Evolutionary conservation across 2,113 vertebrate species (phyloP), one percentile per base, ranked within the genome.

Genomic region (Labeo catla): DNA sequence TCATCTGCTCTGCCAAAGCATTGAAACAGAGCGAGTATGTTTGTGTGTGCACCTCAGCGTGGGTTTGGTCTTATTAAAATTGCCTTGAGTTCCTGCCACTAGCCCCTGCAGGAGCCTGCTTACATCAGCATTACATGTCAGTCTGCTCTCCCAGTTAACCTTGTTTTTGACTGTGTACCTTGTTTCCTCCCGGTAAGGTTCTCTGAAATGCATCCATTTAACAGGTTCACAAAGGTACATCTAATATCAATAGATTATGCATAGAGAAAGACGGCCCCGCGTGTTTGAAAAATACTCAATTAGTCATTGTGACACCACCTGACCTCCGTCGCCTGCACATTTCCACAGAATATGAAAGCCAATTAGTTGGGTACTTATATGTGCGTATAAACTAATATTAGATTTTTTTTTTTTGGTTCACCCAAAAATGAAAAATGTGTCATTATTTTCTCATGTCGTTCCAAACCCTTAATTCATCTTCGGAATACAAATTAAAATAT

Each of bases 31-130:
- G 6, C 6, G 47, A 36, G 47, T 15, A 50, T 50, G 13, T 66
- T 50, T 54, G 81, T 50, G 21, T 52, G 80, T 66, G 11, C 28
- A 4, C 84, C 86, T 50, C 83, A 66, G 86, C 88, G 82, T 81
- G 79, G 70, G 77, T 79, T 84, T 72, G 89, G 83, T 50, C 87
- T 86, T 89, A 28, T 86, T 84, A 39, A 89, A 85, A 84, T 76
- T 87, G 77, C 91, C 89, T 57, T 88, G 50, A 15, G 63, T 43
- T 63, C 13, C 72, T 76, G 81, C 84, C 28, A 21, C 61, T n/a
- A 65, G 54, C 45, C 85, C 3, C 52, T 47, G 66, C 72, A 43
- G n/a, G 66, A 47, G 54, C 23, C n/a, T 83, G 76, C 80, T 63
- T 36, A 50, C 39, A 68, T 65, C 79, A 87, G 23, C 36, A 65